phyloP scores from a whole-genome alignment of 2,797 vertebrate genomes.

The Delichon dasypus region DNA sequence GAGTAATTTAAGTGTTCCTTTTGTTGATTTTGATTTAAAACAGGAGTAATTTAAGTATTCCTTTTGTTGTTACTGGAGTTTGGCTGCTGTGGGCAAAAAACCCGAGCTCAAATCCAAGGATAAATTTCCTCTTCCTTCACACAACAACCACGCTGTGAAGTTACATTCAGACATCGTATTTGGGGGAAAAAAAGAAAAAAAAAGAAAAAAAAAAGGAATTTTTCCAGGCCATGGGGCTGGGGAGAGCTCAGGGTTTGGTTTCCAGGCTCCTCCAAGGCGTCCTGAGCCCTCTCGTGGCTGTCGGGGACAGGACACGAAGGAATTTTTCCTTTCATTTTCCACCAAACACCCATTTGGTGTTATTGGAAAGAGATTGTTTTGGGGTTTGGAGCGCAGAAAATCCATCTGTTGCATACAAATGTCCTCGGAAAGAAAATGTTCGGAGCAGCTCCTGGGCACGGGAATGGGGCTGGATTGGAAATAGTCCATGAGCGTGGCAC shows the following conservation, averaged over 20 bases:
- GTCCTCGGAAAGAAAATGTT: accelerated
- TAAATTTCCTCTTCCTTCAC: neutral
- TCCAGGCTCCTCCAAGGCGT: neutral
- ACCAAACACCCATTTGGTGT: neutral
- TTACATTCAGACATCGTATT: accelerated
- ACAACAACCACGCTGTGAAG: accelerated
- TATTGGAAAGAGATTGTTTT: neutral
- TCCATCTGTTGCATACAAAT: neutral
- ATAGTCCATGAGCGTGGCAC: neutral
- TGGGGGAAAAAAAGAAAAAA: neutral
- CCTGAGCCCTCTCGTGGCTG: constrained; percentile 29
- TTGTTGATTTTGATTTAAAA: neutral
- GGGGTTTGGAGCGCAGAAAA: neutral
- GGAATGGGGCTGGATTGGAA: accelerated
- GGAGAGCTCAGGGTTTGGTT: accelerated
- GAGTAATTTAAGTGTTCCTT: too few relatives aligned
- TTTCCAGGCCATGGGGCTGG: neutral
- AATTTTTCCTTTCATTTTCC: neutral
- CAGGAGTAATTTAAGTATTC: accelerated
- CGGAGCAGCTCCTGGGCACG: neutral
- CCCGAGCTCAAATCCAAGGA: too few relatives aligned
- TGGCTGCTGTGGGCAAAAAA: neutral
- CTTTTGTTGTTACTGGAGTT: neutral
- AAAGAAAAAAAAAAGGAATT: neutral
- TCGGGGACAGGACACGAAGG: neutral